A percentile compares a stretch with the other conserved stretches of the same genome.
Evolutionary conservation across 2,888 invertebrate species (phyloP).

Genomic region (Andrena haemorrhoa): DNA sequence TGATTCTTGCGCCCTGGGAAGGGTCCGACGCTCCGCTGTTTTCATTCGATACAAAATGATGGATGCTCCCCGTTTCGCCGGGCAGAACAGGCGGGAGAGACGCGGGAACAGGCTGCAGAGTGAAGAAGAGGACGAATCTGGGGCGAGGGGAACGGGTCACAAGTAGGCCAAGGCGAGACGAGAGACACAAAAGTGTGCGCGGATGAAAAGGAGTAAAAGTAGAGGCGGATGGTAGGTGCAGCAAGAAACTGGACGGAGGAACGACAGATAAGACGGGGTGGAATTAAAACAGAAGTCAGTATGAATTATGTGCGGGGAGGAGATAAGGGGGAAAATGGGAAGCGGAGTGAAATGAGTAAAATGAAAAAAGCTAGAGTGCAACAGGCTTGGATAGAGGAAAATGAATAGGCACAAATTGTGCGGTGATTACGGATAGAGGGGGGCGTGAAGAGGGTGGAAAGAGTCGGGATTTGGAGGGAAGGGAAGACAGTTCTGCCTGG

Average conservation of each 20-base stretch:
- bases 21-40: conserved; percentile 18
- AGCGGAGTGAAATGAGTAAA: background rate
- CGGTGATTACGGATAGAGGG: background rate
- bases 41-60: conserved; percentile 47
- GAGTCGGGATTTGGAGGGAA: background rate
- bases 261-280: background rate
- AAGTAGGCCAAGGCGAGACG: background rate
- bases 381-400: background rate
- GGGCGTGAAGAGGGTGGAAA: background rate
- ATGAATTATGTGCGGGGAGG: background rate
- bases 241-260: too few relatives aligned
- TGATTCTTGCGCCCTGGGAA: conserved; percentile 24
- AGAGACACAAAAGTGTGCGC: background rate
- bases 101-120: background rate
- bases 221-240: background rate
- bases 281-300: background rate
- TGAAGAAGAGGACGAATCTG: background rate
- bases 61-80: conserved; percentile 28
- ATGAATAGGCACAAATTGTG: background rate
- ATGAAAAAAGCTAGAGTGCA: background rate
- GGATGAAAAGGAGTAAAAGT: background rate
- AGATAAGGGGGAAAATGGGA: background rate
- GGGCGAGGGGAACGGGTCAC: background rate
- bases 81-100: background rate
- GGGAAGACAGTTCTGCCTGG: conserved; percentile 19